Evolutionary conservation across 2,797 vertebrate species (phyloP), one percentile per base, ranked within the genome.

Genomic region (Anguilla anguilla): DNA sequence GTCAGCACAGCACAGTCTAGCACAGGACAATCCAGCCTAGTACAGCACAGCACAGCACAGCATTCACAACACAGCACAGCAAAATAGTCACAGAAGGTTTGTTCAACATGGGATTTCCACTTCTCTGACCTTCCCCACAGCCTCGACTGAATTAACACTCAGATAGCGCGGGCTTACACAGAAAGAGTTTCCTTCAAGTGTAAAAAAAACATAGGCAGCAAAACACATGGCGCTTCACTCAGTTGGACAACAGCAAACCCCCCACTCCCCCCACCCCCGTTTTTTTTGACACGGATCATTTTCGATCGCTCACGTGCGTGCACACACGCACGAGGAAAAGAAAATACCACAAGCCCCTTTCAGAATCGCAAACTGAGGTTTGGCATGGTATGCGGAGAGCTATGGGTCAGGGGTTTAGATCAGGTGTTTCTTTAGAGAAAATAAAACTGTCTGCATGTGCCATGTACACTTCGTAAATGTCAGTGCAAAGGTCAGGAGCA

Each of bases 91-190:
- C 51, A 2, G 15, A 89, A 83, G 74, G 86, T 55, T 85, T 87
- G 88, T 87, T 92, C 89, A 92, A 87, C 90, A 90, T 89, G 88
- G 89, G 81, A 81, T 88, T 93, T 92, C 92, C 86, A 94, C 91
- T 93, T 90, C 90, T 89, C 92, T 90, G 85, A 86, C 64, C 69
- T 31, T 86, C 55, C 53, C 17, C 57, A 49, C 84, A 72, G 25
- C 39, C 49, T 5, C 74, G 43, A 43, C 28, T 64, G 74, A 69
- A 88, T 81, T 67, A 59, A 86, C 31, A 64, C 86, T 86, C 35
- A 31, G 74, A 67, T 10, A 39, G 49, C 49, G 86, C 17, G 64
- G 69, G 0, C 69, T 39, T 64, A 61, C 49, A 67, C 28, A 59
- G 85, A 87, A 86, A 2, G 69, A 86, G 86, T 88, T 90, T 90